phyloP scores from a whole-genome alignment of 2,797 vertebrate species.

The Pseudomugil tenellus region DNA sequence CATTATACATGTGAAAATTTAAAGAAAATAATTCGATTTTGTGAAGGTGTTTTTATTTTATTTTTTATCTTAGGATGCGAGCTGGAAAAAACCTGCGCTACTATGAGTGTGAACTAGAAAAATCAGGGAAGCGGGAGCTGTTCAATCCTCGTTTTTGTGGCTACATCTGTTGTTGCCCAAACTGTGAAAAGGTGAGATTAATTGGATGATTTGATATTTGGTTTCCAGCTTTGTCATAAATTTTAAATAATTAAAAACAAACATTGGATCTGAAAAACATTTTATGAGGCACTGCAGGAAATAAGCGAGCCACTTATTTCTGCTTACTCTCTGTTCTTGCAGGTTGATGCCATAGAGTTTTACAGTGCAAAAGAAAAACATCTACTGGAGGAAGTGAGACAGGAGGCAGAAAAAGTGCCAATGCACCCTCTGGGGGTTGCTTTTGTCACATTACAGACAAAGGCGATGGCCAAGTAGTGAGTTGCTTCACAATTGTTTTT shows the following conservation, averaged over 20 bases:
- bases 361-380: conserved; percentile 81
- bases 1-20: not conserved
- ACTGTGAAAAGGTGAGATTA: conserved; percentile 53
- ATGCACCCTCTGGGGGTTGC: conserved; percentile 89
- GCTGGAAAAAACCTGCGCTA: conserved; percentile 90
- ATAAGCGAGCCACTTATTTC: not conserved
- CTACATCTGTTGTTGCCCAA: conserved; percentile 87
- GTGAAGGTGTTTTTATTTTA: not conserved
- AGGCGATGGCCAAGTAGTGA: conserved; percentile 92
- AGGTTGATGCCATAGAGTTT: conserved; percentile 93
- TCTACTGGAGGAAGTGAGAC: conserved; percentile 78
- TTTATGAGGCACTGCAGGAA: not conserved
- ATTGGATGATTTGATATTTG: not conserved
- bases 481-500: conserved; percentile 55
- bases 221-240: not conserved
- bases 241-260: not conserved
- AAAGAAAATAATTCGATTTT: not conserved
- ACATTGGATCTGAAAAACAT: not conserved
- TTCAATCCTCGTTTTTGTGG: conserved; percentile 88
- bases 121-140: conserved; percentile 73
- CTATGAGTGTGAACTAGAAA: conserved; percentile 81
- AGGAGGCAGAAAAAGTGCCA: conserved; percentile 76
- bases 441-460: conserved; percentile 91
- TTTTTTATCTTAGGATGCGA: conserved; percentile 79
- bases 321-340: conserved; percentile 16